A percentile compares a stretch with the other conserved stretches of the same genome.
phyloP scores from a whole-genome alignment of 2,888 invertebrate species.

The Linhomoeus sp. region DNA sequence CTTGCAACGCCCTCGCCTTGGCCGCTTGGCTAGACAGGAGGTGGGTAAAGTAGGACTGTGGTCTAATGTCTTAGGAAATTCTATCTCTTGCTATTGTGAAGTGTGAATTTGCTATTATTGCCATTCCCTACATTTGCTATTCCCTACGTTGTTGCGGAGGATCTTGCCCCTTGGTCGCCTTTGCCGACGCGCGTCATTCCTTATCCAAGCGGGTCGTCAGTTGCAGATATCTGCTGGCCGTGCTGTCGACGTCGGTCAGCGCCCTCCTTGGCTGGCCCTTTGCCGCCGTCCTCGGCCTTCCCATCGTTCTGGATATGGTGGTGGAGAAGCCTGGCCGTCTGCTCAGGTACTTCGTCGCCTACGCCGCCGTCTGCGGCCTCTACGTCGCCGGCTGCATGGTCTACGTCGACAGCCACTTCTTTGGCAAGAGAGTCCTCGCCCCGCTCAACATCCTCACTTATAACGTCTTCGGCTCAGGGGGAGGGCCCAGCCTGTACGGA shows the following conservation, averaged over 20 bases:
- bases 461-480: constrained; percentile 55
- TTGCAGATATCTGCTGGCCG: constrained; percentile 3
- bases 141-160: too few species aligned
- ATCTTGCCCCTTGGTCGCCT: too few species aligned
- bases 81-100: too few species aligned
- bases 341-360: constrained; percentile 12
- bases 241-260: constrained; percentile 44
- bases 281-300: constrained; percentile 62
- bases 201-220: too few species aligned
- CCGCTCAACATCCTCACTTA: constrained; percentile 81
- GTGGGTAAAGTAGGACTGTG: too few species aligned
- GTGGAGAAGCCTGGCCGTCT: not conserved
- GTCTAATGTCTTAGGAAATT: too few species aligned
- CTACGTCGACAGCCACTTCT: constrained; percentile 63
- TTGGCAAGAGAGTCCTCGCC: constrained; percentile 65
- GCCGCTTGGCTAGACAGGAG: constrained; percentile 61
- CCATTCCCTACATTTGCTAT: too few species aligned
- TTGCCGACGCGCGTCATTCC: too few species aligned
- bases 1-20: constrained; percentile 56
- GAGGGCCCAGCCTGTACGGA: constrained; percentile 87
- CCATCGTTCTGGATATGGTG: constrained; percentile 18
- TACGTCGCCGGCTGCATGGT: constrained; percentile 34
- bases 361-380: constrained; percentile 9
- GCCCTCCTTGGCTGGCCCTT: constrained; percentile 83
- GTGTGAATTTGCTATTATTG: too few species aligned